Percentiles rank a stretch among this genome's conserved stretches.
Evolutionary conservation across 1,140 invertebrate species (phyloP).

Genomic region (Mamestra configurata): DNA sequence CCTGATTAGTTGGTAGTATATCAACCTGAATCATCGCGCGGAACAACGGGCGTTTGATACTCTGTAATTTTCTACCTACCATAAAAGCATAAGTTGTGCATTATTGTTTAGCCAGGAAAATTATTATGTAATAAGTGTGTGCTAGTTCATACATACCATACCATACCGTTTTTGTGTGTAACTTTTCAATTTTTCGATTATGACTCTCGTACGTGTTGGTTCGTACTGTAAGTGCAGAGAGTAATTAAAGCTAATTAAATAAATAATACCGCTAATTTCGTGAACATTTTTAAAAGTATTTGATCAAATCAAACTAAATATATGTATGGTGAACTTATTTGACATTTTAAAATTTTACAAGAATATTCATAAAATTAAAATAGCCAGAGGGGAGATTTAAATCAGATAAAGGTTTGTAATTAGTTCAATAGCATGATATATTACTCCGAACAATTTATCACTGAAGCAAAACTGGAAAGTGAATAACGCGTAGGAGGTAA

Average conservation of each 20-base stretch:
- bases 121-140: neutral
- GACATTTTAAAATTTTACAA: neutral
- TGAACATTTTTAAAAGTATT: no score
- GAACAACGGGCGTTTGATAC: conserved; percentile 25
- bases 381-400: neutral
- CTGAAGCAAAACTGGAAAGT: conserved; percentile 25
- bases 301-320: no score
- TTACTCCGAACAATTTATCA: conserved; percentile 17
- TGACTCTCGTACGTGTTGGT: no score
- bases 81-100: neutral
- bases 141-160: neutral
- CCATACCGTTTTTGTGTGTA: neutral
- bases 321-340: no score
- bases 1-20: neutral
- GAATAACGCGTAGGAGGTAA: conserved; percentile 30
- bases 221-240: no score
- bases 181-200: no score
- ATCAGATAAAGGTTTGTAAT: neutral
- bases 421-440: conserved; percentile 24
- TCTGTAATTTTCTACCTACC: conserved; percentile 14
- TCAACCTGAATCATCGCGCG: conserved; percentile 2
- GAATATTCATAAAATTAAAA: no score
- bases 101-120: neutral
- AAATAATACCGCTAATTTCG: no score
- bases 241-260: no score